Evolutionary conservation across 1,140 invertebrate species (phyloP), one percentile per base, ranked within the genome.

Genomic region (Drosophila ficusphila): DNA sequence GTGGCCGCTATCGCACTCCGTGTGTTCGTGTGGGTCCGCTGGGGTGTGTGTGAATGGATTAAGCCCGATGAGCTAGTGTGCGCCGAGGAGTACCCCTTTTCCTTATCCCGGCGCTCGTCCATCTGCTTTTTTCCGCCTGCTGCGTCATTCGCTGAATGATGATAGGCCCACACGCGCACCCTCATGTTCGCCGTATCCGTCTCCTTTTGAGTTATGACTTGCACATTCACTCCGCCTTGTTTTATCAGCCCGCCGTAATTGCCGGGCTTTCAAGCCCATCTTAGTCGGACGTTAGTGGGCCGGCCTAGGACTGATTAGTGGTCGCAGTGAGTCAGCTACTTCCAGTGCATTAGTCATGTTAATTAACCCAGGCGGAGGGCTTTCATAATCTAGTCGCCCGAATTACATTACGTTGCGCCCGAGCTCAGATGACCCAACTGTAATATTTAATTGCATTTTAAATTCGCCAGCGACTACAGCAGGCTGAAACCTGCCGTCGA

Each of bases 171-270:
- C 60, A 71, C 60, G 42, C 75, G 53, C 27, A 27, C 39, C 38
- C 49, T 61, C 34, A 41, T 54, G 69, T 51, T 47, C 31, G 39
- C 51, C 56, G 54, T 52, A 52, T 74, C 62, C 74, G 70, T 52
- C 29, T 67, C 52, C 61, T 71, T 85, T 79, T 86, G 77, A 81
- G 81, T 73, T 65, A 81, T 88, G 82, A 86, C 81, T 88, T 42
- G 76, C 82, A 81, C 82, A 74, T 73, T 86, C 79, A 70, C 62
- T 61, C 67, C 67, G 67, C 68, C 56, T 36, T 56, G 77, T 67
- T 62, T 88, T 88, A 86, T 86, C 81, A 76, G 67, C 54, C 52
- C 11, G 34, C 36, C 41, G 41, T 70, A 73, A 62, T 53, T 72
- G 68, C 68, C 14, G 23, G 31, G 29, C 52, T 46, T 61, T 42